A percentile compares a stretch with the other conserved stretches of the same genome.
phyloP scores from a whole-genome alignment of 2,113 vertebrate genomes.

The Eretmochelys imbricata region DNA sequence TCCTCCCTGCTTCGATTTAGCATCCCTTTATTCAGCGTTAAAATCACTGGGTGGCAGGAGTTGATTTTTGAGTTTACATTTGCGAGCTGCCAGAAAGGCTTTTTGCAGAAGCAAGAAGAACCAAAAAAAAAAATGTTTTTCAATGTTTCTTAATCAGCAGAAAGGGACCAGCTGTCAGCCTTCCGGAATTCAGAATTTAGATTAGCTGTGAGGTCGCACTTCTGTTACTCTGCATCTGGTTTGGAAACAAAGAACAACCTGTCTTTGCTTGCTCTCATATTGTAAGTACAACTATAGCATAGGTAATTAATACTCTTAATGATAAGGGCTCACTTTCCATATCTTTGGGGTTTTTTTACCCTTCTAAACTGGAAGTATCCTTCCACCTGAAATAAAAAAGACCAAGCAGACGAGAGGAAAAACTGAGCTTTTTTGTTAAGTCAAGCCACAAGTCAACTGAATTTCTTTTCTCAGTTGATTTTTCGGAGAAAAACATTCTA shows the following conservation, averaged over 20 bases:
- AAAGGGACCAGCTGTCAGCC: conserved; percentile 50
- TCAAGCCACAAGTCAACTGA: background rate
- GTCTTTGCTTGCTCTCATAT: conserved; percentile 36
- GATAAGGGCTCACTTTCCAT: background rate
- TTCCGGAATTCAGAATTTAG: conserved; percentile 41
- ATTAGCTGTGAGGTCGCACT: conserved; percentile 44
- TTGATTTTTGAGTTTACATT: background rate
- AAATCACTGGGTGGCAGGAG: background rate
- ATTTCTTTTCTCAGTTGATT: background rate
- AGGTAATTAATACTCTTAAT: conserved; percentile 25
- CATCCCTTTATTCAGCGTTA: background rate
- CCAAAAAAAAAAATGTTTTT: background rate
- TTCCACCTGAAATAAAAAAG: background rate
- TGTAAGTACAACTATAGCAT: background rate
- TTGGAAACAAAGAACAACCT: conserved; percentile 46
- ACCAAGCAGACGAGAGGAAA: background rate
- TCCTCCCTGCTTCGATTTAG: background rate
- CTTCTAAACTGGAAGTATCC: background rate
- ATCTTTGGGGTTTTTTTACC: background rate
- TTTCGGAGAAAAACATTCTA: background rate
- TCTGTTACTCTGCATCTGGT: conserved; percentile 24
- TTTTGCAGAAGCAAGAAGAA: background rate
- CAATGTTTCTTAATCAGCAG: conserved; percentile 52
- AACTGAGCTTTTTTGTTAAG: background rate
- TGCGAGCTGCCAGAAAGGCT: conserved; percentile 11